These are phyloP conservation scores for Microcebus murinus DNA, from an alignment of 2,113 vertebrate species.

Conservation along the genomic window DNA sequence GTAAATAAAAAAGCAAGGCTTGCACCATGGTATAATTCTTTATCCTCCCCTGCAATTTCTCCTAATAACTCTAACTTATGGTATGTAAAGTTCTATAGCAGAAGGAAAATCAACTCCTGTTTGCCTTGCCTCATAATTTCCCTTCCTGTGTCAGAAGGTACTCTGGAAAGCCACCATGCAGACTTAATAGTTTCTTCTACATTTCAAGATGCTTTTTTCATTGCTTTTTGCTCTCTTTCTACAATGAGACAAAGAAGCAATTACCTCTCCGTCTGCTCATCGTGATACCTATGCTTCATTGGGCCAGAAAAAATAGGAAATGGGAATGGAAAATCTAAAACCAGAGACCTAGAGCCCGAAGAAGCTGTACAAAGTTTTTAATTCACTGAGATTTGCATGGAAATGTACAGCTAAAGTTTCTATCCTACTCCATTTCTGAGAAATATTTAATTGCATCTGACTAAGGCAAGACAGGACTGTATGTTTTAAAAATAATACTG, in stretches of 20 bases:
- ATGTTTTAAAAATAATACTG: not conserved
- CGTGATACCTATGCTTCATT: conserved; percentile 10
- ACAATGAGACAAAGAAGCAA: conserved; percentile 55
- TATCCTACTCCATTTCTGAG: not conserved
- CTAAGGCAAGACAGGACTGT: not conserved
- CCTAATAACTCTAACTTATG: not conserved
- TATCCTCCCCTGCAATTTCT: not conserved
- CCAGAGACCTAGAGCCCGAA: conserved; percentile 18
- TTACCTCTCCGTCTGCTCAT: conserved; percentile 28
- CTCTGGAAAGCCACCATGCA: not conserved
- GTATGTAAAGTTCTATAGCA: not conserved
- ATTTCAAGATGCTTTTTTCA: not conserved
- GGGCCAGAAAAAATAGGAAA: conserved; percentile 49
- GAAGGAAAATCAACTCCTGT: not conserved
- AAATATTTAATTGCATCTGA: not conserved
- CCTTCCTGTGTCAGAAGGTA: not conserved
- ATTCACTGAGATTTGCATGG: conserved; percentile 3
- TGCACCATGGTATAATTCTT: not conserved
- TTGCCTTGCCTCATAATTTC: not conserved
- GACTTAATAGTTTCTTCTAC: not conserved
- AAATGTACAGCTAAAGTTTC: not conserved
- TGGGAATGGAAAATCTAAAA: conserved; percentile 44
- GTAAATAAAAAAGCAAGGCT: conserved; percentile 20
- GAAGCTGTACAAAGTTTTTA: not conserved
- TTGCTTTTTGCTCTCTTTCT: not conserved